Evolutionary conservation across 1,140 invertebrate species (phyloP).

Genomic region (Diploscapter pachys): DNA sequence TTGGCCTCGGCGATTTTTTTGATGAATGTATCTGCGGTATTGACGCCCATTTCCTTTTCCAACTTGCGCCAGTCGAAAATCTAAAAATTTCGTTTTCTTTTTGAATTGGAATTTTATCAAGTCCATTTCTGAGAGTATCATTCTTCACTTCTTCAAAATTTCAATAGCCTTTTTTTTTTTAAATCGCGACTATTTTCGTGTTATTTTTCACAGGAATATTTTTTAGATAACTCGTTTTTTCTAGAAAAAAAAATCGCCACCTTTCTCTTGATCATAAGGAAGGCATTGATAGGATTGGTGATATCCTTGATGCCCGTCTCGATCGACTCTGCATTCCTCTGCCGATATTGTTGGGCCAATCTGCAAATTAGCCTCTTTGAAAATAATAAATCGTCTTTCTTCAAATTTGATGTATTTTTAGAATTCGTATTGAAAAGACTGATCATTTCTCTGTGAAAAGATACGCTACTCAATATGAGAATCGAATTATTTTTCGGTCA

Average conservation of each 20-base stretch:
- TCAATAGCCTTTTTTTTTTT: too few species aligned
- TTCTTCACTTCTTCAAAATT: too few species aligned
- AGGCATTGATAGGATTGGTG: conserved; percentile 90
- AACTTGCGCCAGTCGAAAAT: conserved; percentile 50
- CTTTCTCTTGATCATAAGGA: conserved; percentile 85
- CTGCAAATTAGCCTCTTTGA: neutral
- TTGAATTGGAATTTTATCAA: neutral
- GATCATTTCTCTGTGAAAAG: too few species aligned
- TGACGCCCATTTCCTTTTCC: conserved; percentile 38
- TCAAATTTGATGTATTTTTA: conserved; percentile 15
- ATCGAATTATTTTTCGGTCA: too few species aligned
- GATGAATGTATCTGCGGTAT: conserved; percentile 23
- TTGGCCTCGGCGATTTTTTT: conserved; percentile 10
- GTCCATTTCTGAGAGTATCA: neutral
- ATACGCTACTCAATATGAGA: too few species aligned
- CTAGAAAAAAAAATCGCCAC: conserved; percentile 61
- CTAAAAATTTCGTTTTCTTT: neutral
- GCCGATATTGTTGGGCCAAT: conserved; percentile 29
- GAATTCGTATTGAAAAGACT: too few species aligned
- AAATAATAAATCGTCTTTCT: conserved; percentile 16
- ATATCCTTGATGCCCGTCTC: conserved; percentile 34
- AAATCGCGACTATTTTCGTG: too few species aligned
- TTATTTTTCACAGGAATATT: too few species aligned
- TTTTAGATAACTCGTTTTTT: too few species aligned
- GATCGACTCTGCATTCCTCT: conserved; percentile 22